These are phyloP conservation scores for Masnerella sp. DNA, from an alignment of 2,888 invertebrate species.

Conservation along the genomic window DNA sequence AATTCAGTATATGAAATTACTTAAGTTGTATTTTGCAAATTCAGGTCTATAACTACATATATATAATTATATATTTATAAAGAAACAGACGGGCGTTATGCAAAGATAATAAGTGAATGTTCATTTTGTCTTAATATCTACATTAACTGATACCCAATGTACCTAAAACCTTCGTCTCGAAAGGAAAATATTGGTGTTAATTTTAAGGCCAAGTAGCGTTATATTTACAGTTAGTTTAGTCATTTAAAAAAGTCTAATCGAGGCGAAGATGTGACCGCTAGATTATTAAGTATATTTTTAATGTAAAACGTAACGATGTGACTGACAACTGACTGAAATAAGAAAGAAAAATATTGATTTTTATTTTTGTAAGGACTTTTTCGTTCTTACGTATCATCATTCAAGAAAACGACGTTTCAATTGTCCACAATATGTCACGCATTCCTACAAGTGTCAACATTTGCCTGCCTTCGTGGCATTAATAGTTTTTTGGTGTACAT, in stretches of 20 bases:
- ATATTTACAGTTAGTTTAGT: constrained; percentile 16
- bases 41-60: too few species aligned
- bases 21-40: too few species aligned
- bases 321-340: constrained; percentile 54
- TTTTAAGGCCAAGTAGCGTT: constrained; percentile 17
- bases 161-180: constrained; percentile 21
- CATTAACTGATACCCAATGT: constrained; percentile 15
- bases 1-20: too few species aligned
- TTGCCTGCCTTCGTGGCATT: constrained; percentile 47
- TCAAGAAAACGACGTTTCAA: constrained; percentile 30
- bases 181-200: constrained; percentile 20
- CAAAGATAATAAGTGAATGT: constrained; percentile 9
- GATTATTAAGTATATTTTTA: constrained; percentile 42
- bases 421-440: constrained; percentile 40
- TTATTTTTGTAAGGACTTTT: constrained; percentile 55
- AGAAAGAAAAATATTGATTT: constrained; percentile 46
- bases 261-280: constrained; percentile 10
- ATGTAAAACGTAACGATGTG: constrained; percentile 50
- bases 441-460: constrained; percentile 55
- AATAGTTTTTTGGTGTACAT: constrained; percentile 52
- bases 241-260: constrained; percentile 14
- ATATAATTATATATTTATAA: too few species aligned
- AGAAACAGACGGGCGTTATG: too few species aligned
- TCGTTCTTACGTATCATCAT: constrained; percentile 45
- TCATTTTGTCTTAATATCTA: constrained; percentile 26